Base-by-base conservation (phyloP, 2,797 vertebrate genomes). In the Lagorchestes hirsutus region DNA sequence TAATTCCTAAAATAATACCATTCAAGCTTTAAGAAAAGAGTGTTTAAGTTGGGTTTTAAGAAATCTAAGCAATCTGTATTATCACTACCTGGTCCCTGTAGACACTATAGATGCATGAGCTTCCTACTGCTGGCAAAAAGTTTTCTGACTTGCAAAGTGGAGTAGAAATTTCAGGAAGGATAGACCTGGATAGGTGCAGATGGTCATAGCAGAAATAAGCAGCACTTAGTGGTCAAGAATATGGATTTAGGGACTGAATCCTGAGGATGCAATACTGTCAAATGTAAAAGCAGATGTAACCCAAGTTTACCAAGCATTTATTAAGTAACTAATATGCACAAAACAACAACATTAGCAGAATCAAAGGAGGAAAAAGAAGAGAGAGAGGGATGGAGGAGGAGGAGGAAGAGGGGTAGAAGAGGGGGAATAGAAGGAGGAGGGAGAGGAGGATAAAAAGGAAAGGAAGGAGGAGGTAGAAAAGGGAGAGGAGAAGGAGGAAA, bases 381-480 rank as follows among this genome's bases (percentile, higher is more conserved):
- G 34, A n/a, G 34, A 62, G 31, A 4, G 12, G 4, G 59, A n/a
- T 3, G 34, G 34, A 67, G 13, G 34, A 16, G 12, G 34, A 67
- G 13, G 34, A 16, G 5, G 34, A 67, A 4, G 13, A 67, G 6
- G 13, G 54, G 54, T 54, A 13, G 28, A 34, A 12, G 12, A 31
- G 27, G 2, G 1, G 27, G 11, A 59, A 12, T 55, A 29, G 31
- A 5, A 1, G 5, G 0, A n/a, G 5, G 62, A 8, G 16, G 4
- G 29, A 11, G 4, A 34, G 14, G 34, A 67, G 28, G 34, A 59
- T 11, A 11, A 18, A 16, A 14, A 67, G 14, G 34, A 67, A 5
- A 5, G 11, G 34, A 13, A 67, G 14, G 13, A 34, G 13, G 1
- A n/a, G 27, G 14, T 6, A 5, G 12, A 1, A 4, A n/a, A 67